Conservation (phyloP, 2,888 invertebrate genomes). For the Brachylomia viminalis region DNA sequence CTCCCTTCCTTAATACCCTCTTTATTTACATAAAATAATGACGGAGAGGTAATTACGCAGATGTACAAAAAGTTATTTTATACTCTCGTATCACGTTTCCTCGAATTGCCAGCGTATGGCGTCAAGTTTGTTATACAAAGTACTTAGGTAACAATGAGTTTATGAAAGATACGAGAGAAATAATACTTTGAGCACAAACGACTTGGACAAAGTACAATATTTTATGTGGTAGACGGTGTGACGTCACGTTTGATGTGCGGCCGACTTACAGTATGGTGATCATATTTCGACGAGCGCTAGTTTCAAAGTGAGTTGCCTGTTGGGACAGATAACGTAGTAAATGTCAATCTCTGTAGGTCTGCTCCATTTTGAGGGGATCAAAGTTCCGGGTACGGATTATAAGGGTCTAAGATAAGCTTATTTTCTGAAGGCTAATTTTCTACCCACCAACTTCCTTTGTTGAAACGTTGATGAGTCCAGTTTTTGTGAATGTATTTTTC, state of each 20-base stretch:
- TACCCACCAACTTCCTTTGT: constrained; percentile 82
- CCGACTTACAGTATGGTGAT: constrained; percentile 65
- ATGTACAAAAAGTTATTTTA: constrained; percentile 37
- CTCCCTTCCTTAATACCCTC: neutral
- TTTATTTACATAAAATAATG: constrained; percentile 38
- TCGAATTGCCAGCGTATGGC: constrained; percentile 13
- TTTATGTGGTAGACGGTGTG: constrained; percentile 66
- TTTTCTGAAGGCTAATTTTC: constrained; percentile 87
- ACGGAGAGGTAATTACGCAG: constrained; percentile 40
- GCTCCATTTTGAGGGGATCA: constrained; percentile 87
- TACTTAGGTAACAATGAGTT: constrained; percentile 62
- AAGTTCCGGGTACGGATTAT: constrained; percentile 89
- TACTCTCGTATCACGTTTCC: constrained; percentile 30
- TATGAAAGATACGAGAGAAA: constrained; percentile 55
- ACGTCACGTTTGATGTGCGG: constrained; percentile 71
- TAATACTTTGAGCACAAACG: constrained; percentile 64
- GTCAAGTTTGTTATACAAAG: constrained; percentile 58
- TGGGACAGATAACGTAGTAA: constrained; percentile 86
- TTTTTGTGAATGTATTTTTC: constrained; percentile 69
- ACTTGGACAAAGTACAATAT: constrained; percentile 61
- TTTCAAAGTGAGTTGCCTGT: constrained; percentile 82
- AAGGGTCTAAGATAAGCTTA: constrained; percentile 89
- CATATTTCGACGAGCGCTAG: constrained; percentile 74
- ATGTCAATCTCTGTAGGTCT: constrained; percentile 87
- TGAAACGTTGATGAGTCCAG: constrained; percentile 75